Evolutionary conservation across 2,888 invertebrate genomes (phyloP), one percentile per base, ranked within the genome.

Genomic region (Syritta pipiens): DNA sequence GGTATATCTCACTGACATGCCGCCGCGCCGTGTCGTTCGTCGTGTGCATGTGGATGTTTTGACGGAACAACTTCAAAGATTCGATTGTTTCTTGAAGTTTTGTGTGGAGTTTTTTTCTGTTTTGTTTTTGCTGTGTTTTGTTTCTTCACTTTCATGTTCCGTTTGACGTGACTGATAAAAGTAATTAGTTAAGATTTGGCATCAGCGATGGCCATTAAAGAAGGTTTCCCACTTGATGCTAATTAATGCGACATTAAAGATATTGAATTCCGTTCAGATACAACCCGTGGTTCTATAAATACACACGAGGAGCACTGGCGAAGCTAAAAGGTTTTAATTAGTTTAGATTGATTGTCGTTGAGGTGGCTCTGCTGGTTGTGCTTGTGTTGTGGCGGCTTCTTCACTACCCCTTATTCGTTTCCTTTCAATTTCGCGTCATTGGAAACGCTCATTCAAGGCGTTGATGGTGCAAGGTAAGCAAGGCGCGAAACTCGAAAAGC

Each of bases 41-140:
- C 14, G 22, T 37, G 10, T 49, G 2, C 12, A 30, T 22, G 42
- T 75, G 30, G 55, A 48, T 37, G 63, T 71, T 59, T 65, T 71
- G 76, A 76, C 69, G 69, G 69, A 76, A 76, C 63, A 12, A 76
- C 69, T 69, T 69, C 69, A 69, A 69, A 59, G 65, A 59, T 69
- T 69, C 69, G 59, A 69, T 69, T 69, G 59, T 59, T 19, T 57
- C 22, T 22, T 14, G 35, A 53, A 14, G 20, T 24, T 2, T 19
- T 49, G 17, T 37, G 22, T 28, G 10, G 19, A 4, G 37, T 42
- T 57, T 57, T 30, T 55, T 53, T 28, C 35, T 7, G 12, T 40
- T 20, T 4, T 17, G 37, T 12, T 2, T 37, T 5, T 9, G 14
- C 19, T 37, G 17, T 5, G n/a, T 17, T 14, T 37, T 17, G 37